Evolutionary conservation across 92 coral and sea anemone species (phyloP).

Genomic region (Zoanthus gigantus): DNA sequence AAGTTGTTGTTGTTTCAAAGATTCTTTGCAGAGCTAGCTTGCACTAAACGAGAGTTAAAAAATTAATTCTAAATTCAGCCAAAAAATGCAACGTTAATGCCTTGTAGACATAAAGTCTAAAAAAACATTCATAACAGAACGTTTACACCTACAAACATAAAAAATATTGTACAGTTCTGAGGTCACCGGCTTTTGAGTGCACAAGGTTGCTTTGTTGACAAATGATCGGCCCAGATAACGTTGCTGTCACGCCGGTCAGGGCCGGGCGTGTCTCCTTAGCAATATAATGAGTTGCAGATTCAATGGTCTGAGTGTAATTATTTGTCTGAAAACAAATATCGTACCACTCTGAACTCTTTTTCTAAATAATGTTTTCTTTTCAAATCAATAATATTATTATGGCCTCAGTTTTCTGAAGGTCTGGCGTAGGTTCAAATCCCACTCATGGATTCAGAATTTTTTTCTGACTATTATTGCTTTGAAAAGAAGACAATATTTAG

Average conservation of each 20-base stretch:
- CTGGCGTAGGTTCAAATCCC: too few species aligned
- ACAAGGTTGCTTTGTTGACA: not conserved
- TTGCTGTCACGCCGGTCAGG: not conserved
- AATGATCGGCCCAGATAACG: not conserved
- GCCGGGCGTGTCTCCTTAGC: not conserved
- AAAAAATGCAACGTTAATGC: not conserved
- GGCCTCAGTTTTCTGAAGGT: too few species aligned
- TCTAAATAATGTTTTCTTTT: too few species aligned
- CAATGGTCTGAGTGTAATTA: not conserved
- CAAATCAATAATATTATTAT: too few species aligned
- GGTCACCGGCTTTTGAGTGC: not conserved
- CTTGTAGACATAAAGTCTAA: not conserved
- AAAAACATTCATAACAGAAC: not conserved
- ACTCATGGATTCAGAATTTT: too few species aligned
- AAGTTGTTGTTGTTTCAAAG: not conserved
- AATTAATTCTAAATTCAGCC: not conserved
- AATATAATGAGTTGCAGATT: not conserved
- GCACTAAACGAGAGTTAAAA: not conserved
- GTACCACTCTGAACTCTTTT: too few species aligned
- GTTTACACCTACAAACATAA: not conserved
- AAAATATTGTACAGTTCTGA: not conserved
- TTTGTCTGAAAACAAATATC: not conserved
- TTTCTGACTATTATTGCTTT: too few species aligned
- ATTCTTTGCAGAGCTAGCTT: not conserved
- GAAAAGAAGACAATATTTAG: too few species aligned